These are phyloP conservation scores for Hydropotes inermis DNA, from an alignment of 2,113 vertebrate genomes.

Conservation along the genomic window DNA sequence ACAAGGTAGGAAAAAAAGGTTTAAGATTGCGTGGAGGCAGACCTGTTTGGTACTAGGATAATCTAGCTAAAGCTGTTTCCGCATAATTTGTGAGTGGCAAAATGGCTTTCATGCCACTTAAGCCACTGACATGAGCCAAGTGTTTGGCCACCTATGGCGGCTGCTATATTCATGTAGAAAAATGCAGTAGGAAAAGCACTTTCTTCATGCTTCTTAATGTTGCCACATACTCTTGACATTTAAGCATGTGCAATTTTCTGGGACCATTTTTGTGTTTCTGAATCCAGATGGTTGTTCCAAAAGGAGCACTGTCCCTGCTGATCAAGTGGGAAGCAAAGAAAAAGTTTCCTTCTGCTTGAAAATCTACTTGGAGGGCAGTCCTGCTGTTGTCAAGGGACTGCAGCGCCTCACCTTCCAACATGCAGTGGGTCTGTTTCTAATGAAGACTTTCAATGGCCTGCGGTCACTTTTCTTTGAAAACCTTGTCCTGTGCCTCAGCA, in stretches of 20 bases:
- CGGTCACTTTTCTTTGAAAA: constrained; percentile 37
- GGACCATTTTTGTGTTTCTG: constrained; percentile 25
- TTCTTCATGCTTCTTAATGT: background rate
- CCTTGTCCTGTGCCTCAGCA: background rate
- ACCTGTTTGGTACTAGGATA: background rate
- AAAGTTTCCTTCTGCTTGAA: background rate
- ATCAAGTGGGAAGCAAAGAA: constrained; percentile 50
- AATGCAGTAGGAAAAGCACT: background rate
- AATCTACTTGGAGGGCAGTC: background rate
- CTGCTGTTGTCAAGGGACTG: background rate
- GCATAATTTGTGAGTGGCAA: constrained; percentile 1
- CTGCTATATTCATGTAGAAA: background rate
- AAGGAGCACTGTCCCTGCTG: constrained; percentile 52
- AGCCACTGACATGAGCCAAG: background rate
- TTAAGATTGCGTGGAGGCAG: background rate
- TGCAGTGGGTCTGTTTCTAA: background rate
- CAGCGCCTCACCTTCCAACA: background rate
- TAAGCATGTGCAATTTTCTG: background rate
- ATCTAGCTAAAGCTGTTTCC: background rate
- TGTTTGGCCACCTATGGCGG: background rate
- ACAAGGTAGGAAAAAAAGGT: background rate
- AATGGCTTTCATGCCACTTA: background rate
- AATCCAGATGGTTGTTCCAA: constrained; percentile 68
- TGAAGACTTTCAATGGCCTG: background rate
- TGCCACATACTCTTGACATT: constrained; percentile 45